Evolutionary conservation across 2,797 vertebrate genomes (phyloP).

Genomic region (Eremophila alpestris): DNA sequence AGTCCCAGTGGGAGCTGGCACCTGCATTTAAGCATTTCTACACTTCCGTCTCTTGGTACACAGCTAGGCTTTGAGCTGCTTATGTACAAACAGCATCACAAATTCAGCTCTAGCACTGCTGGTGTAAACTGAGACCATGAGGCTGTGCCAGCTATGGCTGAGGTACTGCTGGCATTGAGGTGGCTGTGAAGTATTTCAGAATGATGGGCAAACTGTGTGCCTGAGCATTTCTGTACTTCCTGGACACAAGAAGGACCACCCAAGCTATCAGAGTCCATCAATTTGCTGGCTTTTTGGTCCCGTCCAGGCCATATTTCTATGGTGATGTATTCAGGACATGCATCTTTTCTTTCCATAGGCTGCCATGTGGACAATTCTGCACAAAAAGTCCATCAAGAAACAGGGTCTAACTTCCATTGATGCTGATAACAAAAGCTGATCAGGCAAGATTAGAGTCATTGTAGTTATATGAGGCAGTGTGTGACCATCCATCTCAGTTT

Average conservation of each 20-base stretch:
- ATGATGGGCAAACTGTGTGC: background rate
- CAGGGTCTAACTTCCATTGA: background rate
- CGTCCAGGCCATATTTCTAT: background rate
- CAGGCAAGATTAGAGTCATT: background rate
- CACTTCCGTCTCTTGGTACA: background rate
- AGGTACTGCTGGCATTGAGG: background rate
- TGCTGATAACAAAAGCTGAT: background rate
- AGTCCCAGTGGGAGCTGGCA: background rate
- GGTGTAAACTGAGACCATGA: background rate
- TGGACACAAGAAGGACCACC: background rate
- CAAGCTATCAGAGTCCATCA: background rate
- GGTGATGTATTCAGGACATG: background rate
- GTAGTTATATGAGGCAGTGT: background rate
- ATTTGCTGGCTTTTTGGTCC: background rate
- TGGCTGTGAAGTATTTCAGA: background rate
- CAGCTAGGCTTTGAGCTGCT: background rate
- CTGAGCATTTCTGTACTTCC: background rate
- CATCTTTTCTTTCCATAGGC: background rate
- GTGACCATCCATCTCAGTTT: background rate
- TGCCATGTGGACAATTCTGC: background rate
- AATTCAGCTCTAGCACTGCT: background rate
- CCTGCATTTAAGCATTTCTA: background rate
- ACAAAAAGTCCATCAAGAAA: background rate
- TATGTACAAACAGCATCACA: background rate
- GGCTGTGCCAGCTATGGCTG: background rate